These are phyloP conservation scores for Dendrolimus houi DNA, from an alignment of 2,888 invertebrate genomes.

Conservation along the genomic window DNA sequence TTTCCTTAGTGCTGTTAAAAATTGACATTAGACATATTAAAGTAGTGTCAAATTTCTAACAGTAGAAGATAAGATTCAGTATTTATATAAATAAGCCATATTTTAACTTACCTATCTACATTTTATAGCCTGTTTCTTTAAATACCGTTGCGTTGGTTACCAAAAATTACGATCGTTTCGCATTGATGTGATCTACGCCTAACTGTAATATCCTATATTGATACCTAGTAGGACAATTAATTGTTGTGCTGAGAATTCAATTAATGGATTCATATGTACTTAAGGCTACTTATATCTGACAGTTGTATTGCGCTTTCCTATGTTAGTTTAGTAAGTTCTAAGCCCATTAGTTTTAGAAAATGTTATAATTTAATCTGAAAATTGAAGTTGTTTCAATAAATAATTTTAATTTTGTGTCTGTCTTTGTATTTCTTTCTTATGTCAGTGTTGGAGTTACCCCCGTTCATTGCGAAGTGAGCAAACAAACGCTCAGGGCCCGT, in stretches of 20 bases:
- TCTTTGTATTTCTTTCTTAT: slow-evolving; percentile 18
- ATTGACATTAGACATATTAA: too few species aligned
- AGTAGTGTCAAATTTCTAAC: too few species aligned
- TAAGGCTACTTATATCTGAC: slow-evolving; percentile 59
- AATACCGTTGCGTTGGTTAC: too few species aligned
- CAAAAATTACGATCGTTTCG: too few species aligned
- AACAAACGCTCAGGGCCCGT: too few species aligned
- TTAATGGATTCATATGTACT: slow-evolving; percentile 42
- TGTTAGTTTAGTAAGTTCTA: slow-evolving; percentile 51
- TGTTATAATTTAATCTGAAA: slow-evolving; percentile 59
- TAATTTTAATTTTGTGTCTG: slow-evolving; percentile 62
- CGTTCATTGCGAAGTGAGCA: too few species aligned
- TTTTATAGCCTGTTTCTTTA: too few species aligned
- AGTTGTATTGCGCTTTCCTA: slow-evolving; percentile 59
- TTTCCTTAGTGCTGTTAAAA: too few species aligned
- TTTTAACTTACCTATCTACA: too few species aligned
- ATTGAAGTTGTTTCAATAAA: slow-evolving; percentile 74
- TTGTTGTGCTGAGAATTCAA: slow-evolving; percentile 18
- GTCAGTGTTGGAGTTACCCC: background rate
- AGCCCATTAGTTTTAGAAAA: slow-evolving; percentile 65
- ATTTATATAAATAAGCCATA: too few species aligned
- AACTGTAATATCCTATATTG: slow-evolving; percentile 42
- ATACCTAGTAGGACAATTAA: slow-evolving; percentile 40
- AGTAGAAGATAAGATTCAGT: too few species aligned
- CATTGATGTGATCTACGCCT: too few species aligned